Percentiles rank a stretch among this genome's conserved stretches.
Evolutionary conservation across 2,888 invertebrate species (phyloP).

Genomic region (Brenthis ino): DNA sequence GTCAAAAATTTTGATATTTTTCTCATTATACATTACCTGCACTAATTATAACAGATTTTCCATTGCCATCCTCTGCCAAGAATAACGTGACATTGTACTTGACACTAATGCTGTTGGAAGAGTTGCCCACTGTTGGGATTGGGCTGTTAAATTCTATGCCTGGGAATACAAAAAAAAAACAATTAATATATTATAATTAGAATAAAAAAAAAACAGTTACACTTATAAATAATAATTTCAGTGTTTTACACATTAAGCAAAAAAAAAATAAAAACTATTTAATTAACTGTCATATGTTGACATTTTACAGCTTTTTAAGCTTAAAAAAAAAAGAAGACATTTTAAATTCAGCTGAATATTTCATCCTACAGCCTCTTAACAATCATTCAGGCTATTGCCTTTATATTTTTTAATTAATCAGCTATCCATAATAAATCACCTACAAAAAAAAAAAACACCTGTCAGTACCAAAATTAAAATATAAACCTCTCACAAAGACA

Average conservation of each 20-base stretch:
- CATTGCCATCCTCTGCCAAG: constrained; percentile 77
- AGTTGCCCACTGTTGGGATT: constrained; percentile 58
- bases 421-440: no score
- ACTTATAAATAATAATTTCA: no score
- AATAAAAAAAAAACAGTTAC: neutral
- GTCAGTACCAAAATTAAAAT: neutral
- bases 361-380: neutral
- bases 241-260: no score
- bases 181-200: neutral
- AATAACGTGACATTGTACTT: constrained; percentile 74
- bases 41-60: constrained; percentile 77
- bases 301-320: no score
- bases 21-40: constrained; percentile 58
- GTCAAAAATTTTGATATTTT: no score
- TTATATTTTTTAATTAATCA: no score
- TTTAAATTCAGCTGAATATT: neutral
- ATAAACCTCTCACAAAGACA: neutral
- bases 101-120: constrained; percentile 54
- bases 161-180: constrained; percentile 42
- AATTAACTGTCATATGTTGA: no score
- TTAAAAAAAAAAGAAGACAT: neutral
- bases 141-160: constrained; percentile 71
- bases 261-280: no score
- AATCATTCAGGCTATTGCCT: no score
- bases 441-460: no score